Base-by-base conservation (phyloP, 2,888 invertebrate species). In the Orthosia gothica region DNA sequence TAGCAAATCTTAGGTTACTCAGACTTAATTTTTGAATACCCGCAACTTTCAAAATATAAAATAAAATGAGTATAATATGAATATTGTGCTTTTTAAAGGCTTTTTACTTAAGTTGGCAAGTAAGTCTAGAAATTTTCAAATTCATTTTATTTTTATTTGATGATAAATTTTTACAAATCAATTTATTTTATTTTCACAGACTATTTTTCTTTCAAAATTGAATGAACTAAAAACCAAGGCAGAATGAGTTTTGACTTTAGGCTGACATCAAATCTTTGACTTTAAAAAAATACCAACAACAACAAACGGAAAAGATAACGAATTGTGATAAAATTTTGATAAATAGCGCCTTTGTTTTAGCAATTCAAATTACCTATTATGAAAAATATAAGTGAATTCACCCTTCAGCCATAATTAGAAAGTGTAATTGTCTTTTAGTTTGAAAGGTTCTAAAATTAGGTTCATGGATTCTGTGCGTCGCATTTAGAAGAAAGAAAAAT, bases 401-500 rank as follows among this genome's bases (percentile, higher is more conserved):
- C 16, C 13, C 1, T 68, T n/a, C 32, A 45, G 13, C 11, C 18
- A 20, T 58, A 65, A 13, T 54, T 40, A n/a, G 12, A 64, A 50
- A 57, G 58, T 64, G 3, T 13, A 54, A 57, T 45, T 18, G 12
- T 58, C 3, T 16, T 70, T 61, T 47, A 45, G n/a, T 40, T 47
- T 47, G 54, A 1, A n/a, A 57, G 11, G 15, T 61, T 70, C 85
- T 85, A 89, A 87, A 88, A 88, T 79, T 87, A 87, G 84, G 82
- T 78, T 74, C 55, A 86, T 88, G 85, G 81, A 76, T 81, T 69
- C 61, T 18, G 18, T 74, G 70, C 68, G 61, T 72, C 73, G 76
- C 71, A 74, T 32, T 20, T 63, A 79, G 32, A 68, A 81, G 66
- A 76, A 69, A 79, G 69, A 76, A 88, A 93, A 88, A 97, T 97